Evolutionary conservation across 2,113 vertebrate species (phyloP).

Genomic region (Mandrillus leucophaeus): DNA sequence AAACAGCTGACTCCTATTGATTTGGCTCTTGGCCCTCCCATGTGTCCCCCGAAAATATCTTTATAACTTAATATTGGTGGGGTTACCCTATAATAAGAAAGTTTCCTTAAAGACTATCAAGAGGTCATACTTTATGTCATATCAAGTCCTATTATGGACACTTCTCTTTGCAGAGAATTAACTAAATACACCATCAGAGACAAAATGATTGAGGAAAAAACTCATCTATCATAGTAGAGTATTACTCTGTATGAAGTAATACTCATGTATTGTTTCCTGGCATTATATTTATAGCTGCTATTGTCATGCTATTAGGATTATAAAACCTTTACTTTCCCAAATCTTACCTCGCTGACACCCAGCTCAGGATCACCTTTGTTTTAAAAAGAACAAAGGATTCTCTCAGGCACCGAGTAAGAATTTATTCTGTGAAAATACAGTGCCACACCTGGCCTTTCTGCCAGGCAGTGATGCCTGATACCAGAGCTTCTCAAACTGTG

Average conservation of each 20-base stretch:
- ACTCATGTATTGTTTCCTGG: background rate
- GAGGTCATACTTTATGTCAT: background rate
- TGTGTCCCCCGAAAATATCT: background rate
- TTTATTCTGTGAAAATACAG: background rate
- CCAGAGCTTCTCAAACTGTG: background rate
- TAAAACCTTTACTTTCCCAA: background rate
- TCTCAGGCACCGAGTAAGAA: background rate
- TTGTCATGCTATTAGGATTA: background rate
- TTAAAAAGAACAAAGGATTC: background rate
- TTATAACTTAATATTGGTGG: background rate
- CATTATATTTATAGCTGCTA: background rate
- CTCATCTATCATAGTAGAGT: background rate
- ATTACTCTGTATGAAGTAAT: too few species aligned
- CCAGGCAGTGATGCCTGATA: background rate
- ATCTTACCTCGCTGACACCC: background rate
- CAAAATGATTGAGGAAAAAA: background rate
- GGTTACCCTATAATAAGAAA: background rate
- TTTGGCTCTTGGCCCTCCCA: background rate
- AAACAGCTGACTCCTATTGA: background rate
- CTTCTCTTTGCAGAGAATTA: background rate
- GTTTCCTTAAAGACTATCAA: background rate
- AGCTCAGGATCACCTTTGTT: background rate
- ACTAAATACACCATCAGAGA: background rate
- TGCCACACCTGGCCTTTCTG: background rate
- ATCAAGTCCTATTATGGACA: fast-evolving